Evolutionary conservation across 2,888 invertebrate genomes (phyloP).

Genomic region (Odontothrips loti): DNA sequence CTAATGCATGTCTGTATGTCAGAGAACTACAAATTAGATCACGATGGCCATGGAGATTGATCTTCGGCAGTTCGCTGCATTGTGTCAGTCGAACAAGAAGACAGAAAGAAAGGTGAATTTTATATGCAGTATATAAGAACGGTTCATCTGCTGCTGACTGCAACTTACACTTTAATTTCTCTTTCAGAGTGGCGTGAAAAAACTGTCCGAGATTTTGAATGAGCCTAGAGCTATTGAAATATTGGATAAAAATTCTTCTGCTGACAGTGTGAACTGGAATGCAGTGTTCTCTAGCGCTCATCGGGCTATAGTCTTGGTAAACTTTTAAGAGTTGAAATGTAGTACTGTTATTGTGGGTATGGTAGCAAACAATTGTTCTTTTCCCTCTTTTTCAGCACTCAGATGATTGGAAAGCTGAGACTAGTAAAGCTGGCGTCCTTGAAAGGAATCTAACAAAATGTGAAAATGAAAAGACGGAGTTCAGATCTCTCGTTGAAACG

Average conservation of each 20-base stretch:
- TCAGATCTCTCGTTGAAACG: neutral
- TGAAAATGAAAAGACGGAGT: constrained; percentile 9
- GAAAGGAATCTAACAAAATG: constrained; percentile 14
- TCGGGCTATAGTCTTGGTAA: constrained; percentile 33
- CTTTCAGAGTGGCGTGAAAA: constrained; percentile 32
- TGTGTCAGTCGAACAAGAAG: neutral
- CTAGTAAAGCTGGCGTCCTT: neutral
- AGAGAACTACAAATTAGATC: too few relatives aligned
- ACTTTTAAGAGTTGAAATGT: neutral
- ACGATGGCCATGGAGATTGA: neutral
- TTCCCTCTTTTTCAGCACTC: neutral
- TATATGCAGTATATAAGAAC: neutral
- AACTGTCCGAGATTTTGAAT: constrained; percentile 33
- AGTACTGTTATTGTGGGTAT: neutral
- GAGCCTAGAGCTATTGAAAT: constrained; percentile 29
- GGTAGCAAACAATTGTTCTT: neutral
- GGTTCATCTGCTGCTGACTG: neutral
- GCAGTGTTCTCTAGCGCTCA: constrained; percentile 31
- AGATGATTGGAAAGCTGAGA: neutral
- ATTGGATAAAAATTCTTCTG: constrained; percentile 34
- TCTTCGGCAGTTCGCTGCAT: neutral
- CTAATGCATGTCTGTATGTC: too few relatives aligned
- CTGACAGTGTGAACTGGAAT: constrained; percentile 32
- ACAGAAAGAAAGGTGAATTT: neutral
- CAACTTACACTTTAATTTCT: neutral